Percentiles rank a stretch among this genome's conserved stretches.
Evolutionary conservation across 2,113 vertebrate genomes (phyloP).

Genomic region (Ptyas mucosa): DNA sequence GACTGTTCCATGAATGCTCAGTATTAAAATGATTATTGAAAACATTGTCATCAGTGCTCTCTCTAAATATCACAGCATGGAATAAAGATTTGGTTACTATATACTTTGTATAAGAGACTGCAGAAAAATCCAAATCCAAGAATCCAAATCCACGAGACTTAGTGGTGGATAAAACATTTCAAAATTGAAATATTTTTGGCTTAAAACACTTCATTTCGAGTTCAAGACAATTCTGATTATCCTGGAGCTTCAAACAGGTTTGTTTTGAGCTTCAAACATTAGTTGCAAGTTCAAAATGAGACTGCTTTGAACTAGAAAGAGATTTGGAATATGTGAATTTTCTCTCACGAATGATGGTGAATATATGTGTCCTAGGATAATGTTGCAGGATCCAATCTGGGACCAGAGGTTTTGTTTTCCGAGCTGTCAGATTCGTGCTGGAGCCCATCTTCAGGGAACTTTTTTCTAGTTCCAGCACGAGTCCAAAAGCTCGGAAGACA

Average conservation of each 20-base stretch:
- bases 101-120: not conserved
- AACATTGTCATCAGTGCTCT: not conserved
- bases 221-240: not conserved
- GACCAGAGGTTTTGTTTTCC: too few relatives aligned
- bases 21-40: not conserved
- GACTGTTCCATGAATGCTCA: not conserved
- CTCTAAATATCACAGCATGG: not conserved
- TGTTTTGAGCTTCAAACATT: too few relatives aligned
- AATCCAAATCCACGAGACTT: too few relatives aligned
- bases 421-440: too few relatives aligned
- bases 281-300: too few relatives aligned
- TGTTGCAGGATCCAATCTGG: too few relatives aligned
- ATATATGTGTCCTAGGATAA: too few relatives aligned
- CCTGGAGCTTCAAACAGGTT: too few relatives aligned
- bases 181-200: not conserved
- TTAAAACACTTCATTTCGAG: not conserved
- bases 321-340: not conserved
- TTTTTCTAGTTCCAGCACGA: too few relatives aligned
- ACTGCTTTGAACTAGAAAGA: not conserved
- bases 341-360: not conserved
- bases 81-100: not conserved
- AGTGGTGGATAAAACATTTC: not conserved
- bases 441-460: too few relatives aligned
- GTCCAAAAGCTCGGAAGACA: too few relatives aligned
- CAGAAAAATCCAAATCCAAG: not conserved